Percentiles rank a stretch among this genome's conserved stretches.
Evolutionary conservation across 2,888 invertebrate species (phyloP).

Genomic region (Amaurobius ferox): DNA sequence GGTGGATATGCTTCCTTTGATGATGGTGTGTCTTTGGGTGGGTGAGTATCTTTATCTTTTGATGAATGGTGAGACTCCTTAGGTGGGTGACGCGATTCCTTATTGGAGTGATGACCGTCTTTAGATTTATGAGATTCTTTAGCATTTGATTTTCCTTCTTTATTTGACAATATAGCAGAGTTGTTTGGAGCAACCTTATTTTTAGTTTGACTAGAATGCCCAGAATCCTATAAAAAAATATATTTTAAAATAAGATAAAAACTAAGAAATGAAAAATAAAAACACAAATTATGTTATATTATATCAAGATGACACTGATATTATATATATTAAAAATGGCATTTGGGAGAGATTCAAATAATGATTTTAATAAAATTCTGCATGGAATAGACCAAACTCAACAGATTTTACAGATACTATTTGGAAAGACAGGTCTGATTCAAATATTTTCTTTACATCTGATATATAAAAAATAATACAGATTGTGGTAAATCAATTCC

Average conservation of each 20-base stretch:
- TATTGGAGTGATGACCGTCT: slow-evolving; percentile 3
- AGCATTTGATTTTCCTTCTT: slow-evolving; percentile 28
- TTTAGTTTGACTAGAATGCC: slow-evolving; percentile 60
- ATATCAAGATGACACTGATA: too few relatives aligned
- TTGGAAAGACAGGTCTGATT: too few relatives aligned
- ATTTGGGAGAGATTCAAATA: too few relatives aligned
- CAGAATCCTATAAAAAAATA: slow-evolving; percentile 29
- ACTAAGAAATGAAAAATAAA: background rate
- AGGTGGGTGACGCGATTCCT: slow-evolving; percentile 15
- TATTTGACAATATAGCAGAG: slow-evolving; percentile 18
- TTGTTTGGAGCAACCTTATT: slow-evolving; percentile 30
- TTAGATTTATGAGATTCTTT: slow-evolving; percentile 42
- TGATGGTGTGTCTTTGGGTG: slow-evolving; percentile 4
- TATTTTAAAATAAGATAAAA: background rate
- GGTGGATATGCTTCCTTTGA: slow-evolving; percentile 30
- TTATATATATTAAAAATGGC: too few relatives aligned
- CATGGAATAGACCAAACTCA: too few relatives aligned
- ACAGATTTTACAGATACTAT: too few relatives aligned
- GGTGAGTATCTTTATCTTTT: slow-evolving; percentile 16
- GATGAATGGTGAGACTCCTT: slow-evolving; percentile 20
- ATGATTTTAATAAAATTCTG: too few relatives aligned
- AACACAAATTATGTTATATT: background rate
- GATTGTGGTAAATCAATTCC: too few relatives aligned
- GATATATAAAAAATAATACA: too few relatives aligned
- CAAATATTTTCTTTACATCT: too few relatives aligned